Evolutionary conservation across 2,113 vertebrate species (phyloP), one percentile per base, ranked within the genome.

Genomic region (Oophaga pumilio): DNA sequence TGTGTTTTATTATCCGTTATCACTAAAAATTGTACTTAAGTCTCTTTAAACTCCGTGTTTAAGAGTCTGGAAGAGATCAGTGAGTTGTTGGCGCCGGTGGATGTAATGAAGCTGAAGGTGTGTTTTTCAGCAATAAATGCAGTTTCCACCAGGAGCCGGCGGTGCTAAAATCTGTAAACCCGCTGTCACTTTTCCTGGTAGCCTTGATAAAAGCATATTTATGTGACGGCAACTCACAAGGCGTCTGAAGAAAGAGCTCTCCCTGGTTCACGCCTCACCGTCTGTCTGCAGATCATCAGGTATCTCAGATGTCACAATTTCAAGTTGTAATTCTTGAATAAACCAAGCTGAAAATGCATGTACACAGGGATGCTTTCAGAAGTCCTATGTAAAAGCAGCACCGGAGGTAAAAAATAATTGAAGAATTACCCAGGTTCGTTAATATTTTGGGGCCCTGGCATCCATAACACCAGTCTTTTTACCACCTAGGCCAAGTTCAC

Each of bases 91-190:
- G 94, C 91, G 92, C 88, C 94, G 93, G 94, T 93, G 94, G 94
- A 95, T 95, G 95, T 96, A 97, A 95, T 95, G 94, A 94, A 95
- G 95, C 96, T 94, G 94, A 97, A 97, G 97, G 96, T 98, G 96
- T 96, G 96, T 79, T 57, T 79, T 79, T 97, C 97, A 97, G 95
- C 96, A 95, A 96, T 95, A 95, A 92, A 93, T 92, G 90, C 90
- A 93, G 94, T 94, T 94, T 94, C 93, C 94, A 94, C 95, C 95
- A 95, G 94, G 26, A 95, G 93, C 93, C 94, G 94, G 93, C 94
- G 95, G 95, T 95, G 96, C 95, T 97, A 97, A 97, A 96, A 96
- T 94, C 95, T 95, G 94, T 94, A 94, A 94, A 96, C 94, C 95
- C 95, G 56, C 43, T 82, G 95, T 93, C 94, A 95, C 93, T 95